Evolutionary conservation across 2,113 vertebrate species (phyloP).

Genomic region (Murina feae): DNA sequence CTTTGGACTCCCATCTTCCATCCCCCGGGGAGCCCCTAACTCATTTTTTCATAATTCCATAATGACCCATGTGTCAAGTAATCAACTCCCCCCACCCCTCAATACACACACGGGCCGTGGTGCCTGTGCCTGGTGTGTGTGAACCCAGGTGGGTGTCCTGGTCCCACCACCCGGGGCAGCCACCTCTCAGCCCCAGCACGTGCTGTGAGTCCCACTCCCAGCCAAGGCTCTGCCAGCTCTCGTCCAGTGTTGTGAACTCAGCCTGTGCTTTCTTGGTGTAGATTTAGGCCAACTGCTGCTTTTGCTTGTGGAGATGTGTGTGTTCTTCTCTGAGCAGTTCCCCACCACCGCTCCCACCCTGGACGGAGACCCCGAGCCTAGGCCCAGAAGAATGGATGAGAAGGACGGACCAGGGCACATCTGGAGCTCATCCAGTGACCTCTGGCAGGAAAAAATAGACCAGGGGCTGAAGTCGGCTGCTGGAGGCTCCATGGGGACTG

Average conservation of each 20-base stretch:
- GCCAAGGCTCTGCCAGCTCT: not conserved
- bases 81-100: not conserved
- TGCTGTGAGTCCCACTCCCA: not conserved
- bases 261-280: not conserved
- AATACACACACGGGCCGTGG: too few relatives aligned
- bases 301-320: not conserved
- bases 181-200: accelerated
- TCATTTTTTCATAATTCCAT: not conserved
- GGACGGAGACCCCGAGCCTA: not conserved
- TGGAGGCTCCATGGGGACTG: not conserved
- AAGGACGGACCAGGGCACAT: not conserved
- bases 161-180: not conserved
- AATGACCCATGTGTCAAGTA: not conserved
- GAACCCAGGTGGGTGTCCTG: not conserved
- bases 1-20: not conserved
- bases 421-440: not conserved
- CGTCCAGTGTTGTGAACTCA: not conserved
- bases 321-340: not conserved
- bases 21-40: not conserved
- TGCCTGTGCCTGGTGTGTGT: not conserved
- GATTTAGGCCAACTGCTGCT: not conserved
- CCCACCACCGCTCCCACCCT: not conserved
- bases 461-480: not conserved
- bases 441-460: not conserved
- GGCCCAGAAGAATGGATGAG: not conserved